phyloP scores from a whole-genome alignment of 2,113 vertebrate genomes.

The Chiloscyllium plagiosum region DNA sequence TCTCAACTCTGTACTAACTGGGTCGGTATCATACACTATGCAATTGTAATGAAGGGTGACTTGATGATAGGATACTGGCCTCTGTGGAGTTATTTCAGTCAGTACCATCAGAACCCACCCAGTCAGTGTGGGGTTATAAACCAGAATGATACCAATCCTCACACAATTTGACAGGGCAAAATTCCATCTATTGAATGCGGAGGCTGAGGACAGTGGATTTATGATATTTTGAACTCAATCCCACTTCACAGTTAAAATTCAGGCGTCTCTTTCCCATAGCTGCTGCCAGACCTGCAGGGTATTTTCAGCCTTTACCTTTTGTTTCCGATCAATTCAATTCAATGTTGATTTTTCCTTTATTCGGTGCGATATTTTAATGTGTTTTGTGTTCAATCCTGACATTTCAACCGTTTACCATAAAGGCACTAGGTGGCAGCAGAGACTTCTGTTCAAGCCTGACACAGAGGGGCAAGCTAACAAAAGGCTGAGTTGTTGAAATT shows the following conservation, averaged over 20 bases:
- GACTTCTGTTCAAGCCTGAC: not conserved
- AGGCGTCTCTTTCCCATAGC: not conserved
- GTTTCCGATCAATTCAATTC: not conserved
- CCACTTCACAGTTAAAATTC: not conserved
- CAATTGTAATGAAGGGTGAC: too few species aligned
- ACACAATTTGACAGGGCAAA: too few species aligned
- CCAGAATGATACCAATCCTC: too few species aligned
- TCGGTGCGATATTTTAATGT: not conserved
- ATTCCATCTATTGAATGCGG: too few species aligned
- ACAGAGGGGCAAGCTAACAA: not conserved
- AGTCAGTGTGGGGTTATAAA: too few species aligned
- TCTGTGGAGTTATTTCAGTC: too few species aligned
- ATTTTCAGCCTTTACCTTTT: not conserved
- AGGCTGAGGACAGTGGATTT: too few species aligned
- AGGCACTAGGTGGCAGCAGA: slow-evolving; percentile 25
- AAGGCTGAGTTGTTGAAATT: not conserved
- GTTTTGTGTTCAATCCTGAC: not conserved
- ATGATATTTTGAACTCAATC: too few species aligned
- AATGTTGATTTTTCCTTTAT: not conserved
- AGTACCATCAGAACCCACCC: too few species aligned
- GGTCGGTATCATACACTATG: too few species aligned
- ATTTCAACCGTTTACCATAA: not conserved
- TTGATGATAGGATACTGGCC: too few species aligned
- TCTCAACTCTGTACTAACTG: too few species aligned
- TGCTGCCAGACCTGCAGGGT: not conserved